Percentiles rank a stretch among this genome's conserved stretches.
Evolutionary conservation across 2,888 invertebrate species (phyloP).

Genomic region (Drosophila mercatorum): DNA sequence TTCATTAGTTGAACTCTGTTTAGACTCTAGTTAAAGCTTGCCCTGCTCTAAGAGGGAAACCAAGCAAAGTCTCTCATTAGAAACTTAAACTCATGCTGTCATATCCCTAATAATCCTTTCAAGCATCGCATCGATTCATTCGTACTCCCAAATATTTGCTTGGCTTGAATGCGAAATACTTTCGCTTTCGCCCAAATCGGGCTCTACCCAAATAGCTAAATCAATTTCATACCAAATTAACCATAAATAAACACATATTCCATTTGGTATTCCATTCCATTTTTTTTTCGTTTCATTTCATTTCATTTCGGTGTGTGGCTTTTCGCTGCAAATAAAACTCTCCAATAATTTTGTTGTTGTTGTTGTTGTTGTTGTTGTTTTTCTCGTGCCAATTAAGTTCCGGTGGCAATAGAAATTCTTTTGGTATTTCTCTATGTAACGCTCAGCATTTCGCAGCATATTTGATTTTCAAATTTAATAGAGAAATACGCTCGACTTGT

Average conservation of each 20-base stretch:
- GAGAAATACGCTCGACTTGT: not conserved
- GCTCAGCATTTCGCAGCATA: conserved; percentile 2
- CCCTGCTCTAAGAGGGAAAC: no score
- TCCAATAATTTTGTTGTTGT: conserved; percentile 3
- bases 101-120: no score
- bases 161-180: not conserved
- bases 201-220: not conserved
- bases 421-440: conserved; percentile 6
- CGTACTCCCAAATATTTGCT: not conserved
- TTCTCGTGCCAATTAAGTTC: conserved; percentile 25
- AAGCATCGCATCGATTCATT: no score
- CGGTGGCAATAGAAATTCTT: conserved; percentile 6
- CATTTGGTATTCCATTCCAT: conserved; percentile 1
- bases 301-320: not conserved
- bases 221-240: conserved; percentile 11
- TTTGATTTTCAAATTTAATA: not conserved
- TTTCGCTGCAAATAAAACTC: conserved; percentile 10
- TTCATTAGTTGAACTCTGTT: not conserved
- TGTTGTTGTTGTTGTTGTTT: not conserved
- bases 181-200: not conserved
- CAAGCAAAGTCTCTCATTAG: no score
- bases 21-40: no score
- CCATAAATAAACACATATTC: conserved; percentile 24
- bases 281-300: not conserved
- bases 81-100: not conserved